phyloP scores from a whole-genome alignment of 2,113 vertebrate genomes.

The Athene noctua region DNA sequence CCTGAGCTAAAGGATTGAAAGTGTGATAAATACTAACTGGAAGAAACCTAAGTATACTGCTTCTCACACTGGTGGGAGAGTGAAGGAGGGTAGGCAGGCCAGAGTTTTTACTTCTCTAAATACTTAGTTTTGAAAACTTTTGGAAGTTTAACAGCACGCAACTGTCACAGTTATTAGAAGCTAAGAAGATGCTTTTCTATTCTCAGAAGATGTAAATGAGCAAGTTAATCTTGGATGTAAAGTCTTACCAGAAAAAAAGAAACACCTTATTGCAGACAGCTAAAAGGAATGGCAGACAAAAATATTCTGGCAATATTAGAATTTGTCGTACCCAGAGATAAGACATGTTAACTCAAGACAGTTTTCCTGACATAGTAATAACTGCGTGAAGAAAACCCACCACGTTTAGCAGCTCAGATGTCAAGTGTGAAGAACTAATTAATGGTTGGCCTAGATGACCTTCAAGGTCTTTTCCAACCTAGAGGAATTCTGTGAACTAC shows the following conservation, averaged over 20 bases:
- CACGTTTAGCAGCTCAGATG: neutral
- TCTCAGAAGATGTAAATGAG: neutral
- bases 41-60: neutral
- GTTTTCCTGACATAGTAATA: neutral
- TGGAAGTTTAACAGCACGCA: neutral
- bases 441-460: too few species aligned
- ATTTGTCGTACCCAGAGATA: neutral
- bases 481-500: too few species aligned
- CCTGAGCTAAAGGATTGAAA: neutral
- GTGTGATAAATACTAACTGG: neutral
- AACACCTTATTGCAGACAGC: neutral
- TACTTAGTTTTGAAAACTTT: neutral
- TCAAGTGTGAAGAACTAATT: neutral
- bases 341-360: neutral
- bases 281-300: neutral
- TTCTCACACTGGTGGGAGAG: neutral
- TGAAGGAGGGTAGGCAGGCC: neutral
- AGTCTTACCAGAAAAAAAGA: neutral
- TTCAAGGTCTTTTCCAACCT: too few species aligned
- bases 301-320: neutral
- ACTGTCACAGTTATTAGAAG: neutral
- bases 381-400: accelerated
- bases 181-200: neutral
- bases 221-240: neutral
- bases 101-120: neutral